A percentile compares a stretch with the other conserved stretches of the same genome.
Evolutionary conservation across 2,797 vertebrate species (phyloP).

Genomic region (Lophotriccus pileatus): DNA sequence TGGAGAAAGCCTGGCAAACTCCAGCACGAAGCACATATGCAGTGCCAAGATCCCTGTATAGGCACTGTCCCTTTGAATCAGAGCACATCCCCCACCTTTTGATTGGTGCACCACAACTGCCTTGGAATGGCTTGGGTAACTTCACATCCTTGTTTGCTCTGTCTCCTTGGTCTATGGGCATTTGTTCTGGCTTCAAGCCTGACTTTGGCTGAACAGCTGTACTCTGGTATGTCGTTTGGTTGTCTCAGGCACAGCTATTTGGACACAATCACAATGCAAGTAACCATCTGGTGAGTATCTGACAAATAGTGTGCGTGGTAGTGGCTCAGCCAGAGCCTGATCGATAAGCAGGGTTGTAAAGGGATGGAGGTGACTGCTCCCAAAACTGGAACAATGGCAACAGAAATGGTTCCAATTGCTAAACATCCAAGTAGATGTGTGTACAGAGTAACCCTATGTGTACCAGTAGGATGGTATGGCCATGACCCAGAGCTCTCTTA

Average conservation of each 20-base stretch:
- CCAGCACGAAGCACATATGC: not conserved
- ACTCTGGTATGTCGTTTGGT: rapidly evolving
- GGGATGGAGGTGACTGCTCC: not conserved
- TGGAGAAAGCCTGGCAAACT: not conserved
- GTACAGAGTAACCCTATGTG: not conserved
- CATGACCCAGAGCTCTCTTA: not conserved
- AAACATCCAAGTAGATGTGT: not conserved
- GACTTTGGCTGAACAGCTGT: not conserved
- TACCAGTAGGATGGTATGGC: not conserved
- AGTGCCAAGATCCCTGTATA: not conserved
- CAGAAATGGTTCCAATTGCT: not conserved
- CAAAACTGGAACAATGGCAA: not conserved
- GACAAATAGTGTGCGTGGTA: not conserved
- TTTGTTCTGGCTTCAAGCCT: not conserved
- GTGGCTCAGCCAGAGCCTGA: not conserved
- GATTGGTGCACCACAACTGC: not conserved
- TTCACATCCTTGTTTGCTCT: not conserved
- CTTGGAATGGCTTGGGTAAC: not conserved
- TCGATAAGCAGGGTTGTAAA: not conserved
- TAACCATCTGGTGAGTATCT: not conserved
- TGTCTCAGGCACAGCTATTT: not conserved
- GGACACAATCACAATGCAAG: not conserved
- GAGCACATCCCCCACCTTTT: not conserved
- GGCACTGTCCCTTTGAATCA: not conserved
- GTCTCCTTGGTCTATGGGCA: not conserved